A percentile compares a stretch with the other conserved stretches of the same genome.
Evolutionary conservation across 2,888 invertebrate genomes (phyloP).

Genomic region (Meiosimyza decipiens): DNA sequence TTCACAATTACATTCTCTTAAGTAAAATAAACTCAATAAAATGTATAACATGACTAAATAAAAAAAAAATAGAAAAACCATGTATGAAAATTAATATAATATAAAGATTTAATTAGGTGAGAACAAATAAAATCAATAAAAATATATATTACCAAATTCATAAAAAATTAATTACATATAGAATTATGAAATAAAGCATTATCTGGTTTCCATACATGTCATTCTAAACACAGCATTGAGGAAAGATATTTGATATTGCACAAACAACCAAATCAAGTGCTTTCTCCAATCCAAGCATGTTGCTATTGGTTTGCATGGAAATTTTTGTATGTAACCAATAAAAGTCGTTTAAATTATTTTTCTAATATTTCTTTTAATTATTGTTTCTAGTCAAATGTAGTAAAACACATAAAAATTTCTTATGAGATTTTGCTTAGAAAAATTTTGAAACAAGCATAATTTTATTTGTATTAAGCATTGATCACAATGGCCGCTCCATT

Average conservation of each 20-base stretch:
- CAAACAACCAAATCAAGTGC: too few species aligned
- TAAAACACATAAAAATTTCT: too few species aligned
- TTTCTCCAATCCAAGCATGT: not conserved
- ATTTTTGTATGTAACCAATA: slow-evolving; percentile 19
- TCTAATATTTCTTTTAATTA: too few species aligned
- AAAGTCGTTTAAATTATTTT: slow-evolving; percentile 4
- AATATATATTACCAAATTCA: slow-evolving; percentile 25
- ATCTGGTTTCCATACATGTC: not conserved
- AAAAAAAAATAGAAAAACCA: slow-evolving; percentile 19
- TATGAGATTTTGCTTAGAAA: too few species aligned
- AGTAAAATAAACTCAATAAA: slow-evolving; percentile 9
- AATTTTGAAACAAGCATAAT: too few species aligned
- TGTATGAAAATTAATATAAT: slow-evolving; percentile 26
- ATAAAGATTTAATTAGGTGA: slow-evolving; percentile 23
- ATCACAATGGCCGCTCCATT: too few species aligned
- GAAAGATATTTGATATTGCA: not conserved
- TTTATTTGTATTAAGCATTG: too few species aligned
- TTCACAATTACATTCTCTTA: slow-evolving; percentile 15
- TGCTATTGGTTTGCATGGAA: not conserved
- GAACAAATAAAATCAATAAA: slow-evolving; percentile 29
- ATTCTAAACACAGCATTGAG: not conserved
- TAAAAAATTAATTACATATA: slow-evolving; percentile 13
- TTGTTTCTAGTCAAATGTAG: too few species aligned
- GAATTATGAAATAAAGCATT: slow-evolving; percentile 22
- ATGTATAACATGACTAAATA: not conserved